Conservation (phyloP, 2,888 invertebrate species). For the Perdita meconis region DNA sequence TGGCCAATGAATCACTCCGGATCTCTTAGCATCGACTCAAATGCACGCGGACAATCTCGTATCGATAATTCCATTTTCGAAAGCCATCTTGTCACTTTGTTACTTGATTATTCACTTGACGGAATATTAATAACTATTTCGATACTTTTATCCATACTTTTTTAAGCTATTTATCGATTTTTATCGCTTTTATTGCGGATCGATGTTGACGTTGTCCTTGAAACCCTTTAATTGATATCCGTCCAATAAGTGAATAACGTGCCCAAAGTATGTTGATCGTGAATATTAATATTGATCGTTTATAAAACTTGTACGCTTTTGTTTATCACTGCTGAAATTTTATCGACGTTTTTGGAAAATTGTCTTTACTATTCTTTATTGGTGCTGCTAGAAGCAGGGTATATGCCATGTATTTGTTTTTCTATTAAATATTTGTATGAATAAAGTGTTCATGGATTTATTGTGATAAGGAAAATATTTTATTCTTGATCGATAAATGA, state of each 20-base stretch:
- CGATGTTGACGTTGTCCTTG: not conserved
- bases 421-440: conserved; percentile 7
- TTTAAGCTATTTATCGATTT: conserved; percentile 9
- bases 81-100: not conserved
- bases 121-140: not conserved
- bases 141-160: not conserved
- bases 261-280: not conserved
- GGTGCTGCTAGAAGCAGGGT: not conserved
- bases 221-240: not conserved
- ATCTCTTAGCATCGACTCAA: not conserved
- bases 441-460: conserved; percentile 48
- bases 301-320: conserved; percentile 2
- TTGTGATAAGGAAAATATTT: conserved; percentile 18
- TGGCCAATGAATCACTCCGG: conserved; percentile 23
- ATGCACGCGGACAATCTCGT: not conserved
- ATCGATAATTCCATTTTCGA: not conserved
- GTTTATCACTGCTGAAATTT: conserved; percentile 25
- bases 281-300: not conserved
- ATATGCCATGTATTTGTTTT: not conserved
- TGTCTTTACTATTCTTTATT: conserved; percentile 21
- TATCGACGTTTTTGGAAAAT: not conserved
- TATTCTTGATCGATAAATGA: conserved; percentile 43
- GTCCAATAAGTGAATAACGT: not conserved
- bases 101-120: not conserved
- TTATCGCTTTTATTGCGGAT: not conserved